Percentiles rank a stretch among this genome's conserved stretches.
Conservation (phyloP, 1,140 invertebrate genomes). For the Anastatus disparis region DNA sequence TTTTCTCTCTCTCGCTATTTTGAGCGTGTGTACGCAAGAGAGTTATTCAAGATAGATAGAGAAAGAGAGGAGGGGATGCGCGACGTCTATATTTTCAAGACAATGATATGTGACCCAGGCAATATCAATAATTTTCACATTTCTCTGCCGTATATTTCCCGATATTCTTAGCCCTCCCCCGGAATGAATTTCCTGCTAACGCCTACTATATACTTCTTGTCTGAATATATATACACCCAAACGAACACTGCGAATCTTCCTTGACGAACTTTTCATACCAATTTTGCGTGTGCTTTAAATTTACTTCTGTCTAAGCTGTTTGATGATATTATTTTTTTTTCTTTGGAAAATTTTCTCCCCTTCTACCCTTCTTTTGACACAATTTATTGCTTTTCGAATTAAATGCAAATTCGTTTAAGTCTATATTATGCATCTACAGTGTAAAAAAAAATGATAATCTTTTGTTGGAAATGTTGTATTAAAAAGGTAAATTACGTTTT, state of each 20-base stretch:
- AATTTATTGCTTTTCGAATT: conserved; percentile 27
- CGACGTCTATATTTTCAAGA: conserved; percentile 65
- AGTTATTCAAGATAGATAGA: conserved; percentile 56
- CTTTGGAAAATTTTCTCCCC: too few relatives aligned
- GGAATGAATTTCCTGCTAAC: conserved; percentile 3
- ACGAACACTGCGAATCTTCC: conserved; percentile 8
- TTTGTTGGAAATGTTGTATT: too few relatives aligned
- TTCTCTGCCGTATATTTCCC: conserved; percentile 61
- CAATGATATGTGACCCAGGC: conserved; percentile 66
- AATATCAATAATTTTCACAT: conserved; percentile 68
- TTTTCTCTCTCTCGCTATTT: background rate
- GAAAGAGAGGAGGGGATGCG: conserved; percentile 51
- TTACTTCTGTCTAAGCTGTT: too few relatives aligned
- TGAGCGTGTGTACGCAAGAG: too few relatives aligned
- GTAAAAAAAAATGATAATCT: background rate
- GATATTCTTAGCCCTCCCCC: conserved; percentile 17
- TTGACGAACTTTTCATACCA: conserved; percentile 44
- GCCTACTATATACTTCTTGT: too few relatives aligned
- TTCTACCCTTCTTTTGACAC: too few relatives aligned
- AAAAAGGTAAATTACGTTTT: conserved; percentile 30
- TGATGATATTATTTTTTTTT: too few relatives aligned
- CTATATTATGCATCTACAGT: background rate
- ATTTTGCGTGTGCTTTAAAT: background rate
- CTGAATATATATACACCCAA: too few relatives aligned
- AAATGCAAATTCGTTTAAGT: conserved; percentile 7